phyloP scores from a whole-genome alignment of 2,888 invertebrate species.

The Darwinula stevensoni region DNA sequence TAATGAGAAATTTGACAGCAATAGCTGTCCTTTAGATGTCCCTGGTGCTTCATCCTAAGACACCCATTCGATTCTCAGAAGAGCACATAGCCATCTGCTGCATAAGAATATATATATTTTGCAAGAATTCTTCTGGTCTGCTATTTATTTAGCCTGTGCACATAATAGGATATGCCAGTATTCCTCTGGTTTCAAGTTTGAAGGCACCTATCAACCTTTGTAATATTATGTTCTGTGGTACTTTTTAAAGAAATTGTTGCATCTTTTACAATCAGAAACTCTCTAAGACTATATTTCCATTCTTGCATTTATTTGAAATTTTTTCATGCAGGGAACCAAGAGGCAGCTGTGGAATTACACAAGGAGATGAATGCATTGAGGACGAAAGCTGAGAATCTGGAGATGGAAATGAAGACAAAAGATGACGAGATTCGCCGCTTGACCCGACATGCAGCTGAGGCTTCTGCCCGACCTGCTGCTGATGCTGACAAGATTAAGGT shows the following conservation, averaged over 20 bases:
- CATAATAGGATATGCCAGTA: too few species aligned
- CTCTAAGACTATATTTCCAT: too few species aligned
- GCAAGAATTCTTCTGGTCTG: too few species aligned
- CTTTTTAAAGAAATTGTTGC: too few species aligned
- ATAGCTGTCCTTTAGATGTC: slow-evolving; percentile 3
- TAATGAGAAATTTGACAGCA: slow-evolving; percentile 3
- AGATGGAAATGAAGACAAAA: slow-evolving; percentile 47
- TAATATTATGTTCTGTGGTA: too few species aligned
- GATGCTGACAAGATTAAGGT: slow-evolving; percentile 11
- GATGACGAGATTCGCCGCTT: slow-evolving; percentile 44
- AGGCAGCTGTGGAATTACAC: slow-evolving; percentile 8
- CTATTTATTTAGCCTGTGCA: too few species aligned
- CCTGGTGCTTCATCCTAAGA: slow-evolving; percentile 8
- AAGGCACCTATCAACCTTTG: too few species aligned
- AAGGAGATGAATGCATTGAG: slow-evolving; percentile 9
- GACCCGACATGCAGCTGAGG: slow-evolving; percentile 11
- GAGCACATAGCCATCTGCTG: slow-evolving; percentile 8
- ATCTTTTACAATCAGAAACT: too few species aligned
- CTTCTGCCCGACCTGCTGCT: slow-evolving; percentile 8
- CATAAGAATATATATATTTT: too few species aligned
- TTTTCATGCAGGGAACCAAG: slow-evolving; percentile 7
- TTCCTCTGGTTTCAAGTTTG: too few species aligned
- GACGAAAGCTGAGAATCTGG: slow-evolving; percentile 44
- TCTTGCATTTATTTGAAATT: too few species aligned
- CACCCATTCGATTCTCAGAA: slow-evolving; percentile 7